Conservation (phyloP, 2,888 invertebrate genomes). For the Apodemia mormo region DNA sequence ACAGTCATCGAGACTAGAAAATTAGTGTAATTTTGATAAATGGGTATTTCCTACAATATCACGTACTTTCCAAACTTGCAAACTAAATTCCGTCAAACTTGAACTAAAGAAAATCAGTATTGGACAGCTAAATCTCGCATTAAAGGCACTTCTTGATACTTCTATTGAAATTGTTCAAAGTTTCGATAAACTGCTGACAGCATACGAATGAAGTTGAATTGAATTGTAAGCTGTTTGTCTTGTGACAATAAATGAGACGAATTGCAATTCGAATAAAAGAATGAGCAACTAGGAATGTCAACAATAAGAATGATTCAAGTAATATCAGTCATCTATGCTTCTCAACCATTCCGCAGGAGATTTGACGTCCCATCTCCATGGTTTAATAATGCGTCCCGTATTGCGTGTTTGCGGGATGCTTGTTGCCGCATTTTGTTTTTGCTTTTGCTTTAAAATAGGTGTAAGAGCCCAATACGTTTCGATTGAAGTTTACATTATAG, state of each 20-base stretch:
- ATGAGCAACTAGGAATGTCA: not conserved
- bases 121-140: not conserved
- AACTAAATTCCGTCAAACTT: not conserved
- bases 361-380: too few species aligned
- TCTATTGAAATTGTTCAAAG: not conserved
- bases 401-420: too few species aligned
- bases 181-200: not conserved
- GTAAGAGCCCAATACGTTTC: too few species aligned
- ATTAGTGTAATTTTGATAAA: not conserved
- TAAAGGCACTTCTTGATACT: not conserved
- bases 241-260: not conserved
- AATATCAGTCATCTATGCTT: too few species aligned
- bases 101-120: not conserved
- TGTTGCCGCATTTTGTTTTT: too few species aligned
- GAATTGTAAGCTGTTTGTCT: not conserved
- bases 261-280: not conserved
- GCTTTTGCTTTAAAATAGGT: too few species aligned
- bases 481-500: too few species aligned
- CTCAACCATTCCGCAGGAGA: too few species aligned
- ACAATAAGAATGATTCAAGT: too few species aligned
- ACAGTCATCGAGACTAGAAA: not conserved
- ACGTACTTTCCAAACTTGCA: not conserved
- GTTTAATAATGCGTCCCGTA: too few species aligned
- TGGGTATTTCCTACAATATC: not conserved
- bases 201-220: conserved; percentile 5